phyloP scores from a whole-genome alignment of 1,140 invertebrate species.

The Maniola jurtina region DNA sequence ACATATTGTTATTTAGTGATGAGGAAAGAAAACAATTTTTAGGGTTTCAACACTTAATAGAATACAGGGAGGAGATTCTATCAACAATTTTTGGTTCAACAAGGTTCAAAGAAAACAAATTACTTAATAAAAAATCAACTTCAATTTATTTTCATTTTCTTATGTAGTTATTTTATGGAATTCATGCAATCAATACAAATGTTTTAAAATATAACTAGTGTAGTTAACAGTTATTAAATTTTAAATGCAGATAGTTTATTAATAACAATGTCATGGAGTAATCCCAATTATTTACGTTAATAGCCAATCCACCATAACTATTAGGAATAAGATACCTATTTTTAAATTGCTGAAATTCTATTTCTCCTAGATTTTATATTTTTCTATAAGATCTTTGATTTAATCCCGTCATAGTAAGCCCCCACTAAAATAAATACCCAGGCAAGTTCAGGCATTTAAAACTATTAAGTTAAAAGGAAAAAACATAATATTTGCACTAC shows the following conservation, averaged over 20 bases:
- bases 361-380: constrained; percentile 19
- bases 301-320: constrained; percentile 28
- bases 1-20: too few species aligned
- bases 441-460: constrained; percentile 68
- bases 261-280: constrained; percentile 71
- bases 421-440: constrained; percentile 52
- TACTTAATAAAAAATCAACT: constrained; percentile 66
- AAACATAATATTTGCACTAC: constrained; percentile 6
- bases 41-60: too few species aligned
- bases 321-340: neutral
- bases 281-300: constrained; percentile 46
- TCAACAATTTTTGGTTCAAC: too few species aligned
- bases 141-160: constrained; percentile 73
- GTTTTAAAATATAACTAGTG: constrained; percentile 73
- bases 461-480: constrained; percentile 11
- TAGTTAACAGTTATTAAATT: constrained; percentile 73
- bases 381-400: constrained; percentile 44
- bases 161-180: constrained; percentile 68
- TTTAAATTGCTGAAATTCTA: constrained; percentile 18
- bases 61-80: too few species aligned
- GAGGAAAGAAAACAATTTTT: too few species aligned
- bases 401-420: constrained; percentile 51
- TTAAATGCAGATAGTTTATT: constrained; percentile 70
- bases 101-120: constrained; percentile 27
- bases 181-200: constrained; percentile 74